Evolutionary conservation across 92 coral and sea anemone genomes (phyloP).

Genomic region (Scolanthus callimorphus): DNA sequence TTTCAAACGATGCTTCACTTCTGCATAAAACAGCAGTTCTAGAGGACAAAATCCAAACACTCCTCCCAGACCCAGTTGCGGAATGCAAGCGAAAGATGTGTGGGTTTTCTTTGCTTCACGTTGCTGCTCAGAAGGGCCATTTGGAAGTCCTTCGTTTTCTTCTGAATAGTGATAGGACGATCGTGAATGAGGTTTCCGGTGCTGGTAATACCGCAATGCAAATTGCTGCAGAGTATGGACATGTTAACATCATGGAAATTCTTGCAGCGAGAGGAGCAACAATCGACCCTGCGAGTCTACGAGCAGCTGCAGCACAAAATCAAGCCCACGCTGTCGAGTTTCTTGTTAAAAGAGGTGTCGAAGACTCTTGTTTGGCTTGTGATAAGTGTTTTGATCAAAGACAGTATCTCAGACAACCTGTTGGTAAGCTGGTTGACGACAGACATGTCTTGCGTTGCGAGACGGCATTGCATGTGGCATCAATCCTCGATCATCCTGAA

Average conservation of each 20-base stretch:
- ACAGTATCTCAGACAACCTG: not conserved
- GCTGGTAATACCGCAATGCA: conserved; percentile 38
- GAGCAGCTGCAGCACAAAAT: conserved; percentile 63
- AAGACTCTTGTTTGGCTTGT: conserved; percentile 60
- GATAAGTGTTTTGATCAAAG: conserved; percentile 6
- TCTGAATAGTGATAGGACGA: not conserved
- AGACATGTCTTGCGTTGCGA: conserved; percentile 45
- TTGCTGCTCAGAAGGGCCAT: conserved; percentile 64
- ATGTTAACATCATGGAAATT: conserved; percentile 23
- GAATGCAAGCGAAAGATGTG: conserved; percentile 38
- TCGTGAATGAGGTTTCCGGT: conserved; percentile 19
- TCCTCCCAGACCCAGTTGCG: conserved; percentile 20
- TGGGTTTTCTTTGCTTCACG: conserved; percentile 58
- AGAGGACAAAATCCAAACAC: not conserved
- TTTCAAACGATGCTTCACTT: conserved; percentile 29
- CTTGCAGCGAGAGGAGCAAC: conserved; percentile 38
- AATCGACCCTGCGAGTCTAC: conserved; percentile 38
- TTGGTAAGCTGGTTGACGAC: conserved; percentile 16
- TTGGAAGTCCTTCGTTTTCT: conserved; percentile 25
- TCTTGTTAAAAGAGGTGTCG: conserved; percentile 44
- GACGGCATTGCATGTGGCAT: conserved; percentile 83
- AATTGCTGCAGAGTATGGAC: conserved; percentile 66
- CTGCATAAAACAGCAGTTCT: conserved; percentile 19
- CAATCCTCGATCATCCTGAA: conserved; percentile 19
- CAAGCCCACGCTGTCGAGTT: conserved; percentile 30